Evolutionary conservation across 2,113 vertebrate species (phyloP).

Genomic region (Chamaea fasciata): DNA sequence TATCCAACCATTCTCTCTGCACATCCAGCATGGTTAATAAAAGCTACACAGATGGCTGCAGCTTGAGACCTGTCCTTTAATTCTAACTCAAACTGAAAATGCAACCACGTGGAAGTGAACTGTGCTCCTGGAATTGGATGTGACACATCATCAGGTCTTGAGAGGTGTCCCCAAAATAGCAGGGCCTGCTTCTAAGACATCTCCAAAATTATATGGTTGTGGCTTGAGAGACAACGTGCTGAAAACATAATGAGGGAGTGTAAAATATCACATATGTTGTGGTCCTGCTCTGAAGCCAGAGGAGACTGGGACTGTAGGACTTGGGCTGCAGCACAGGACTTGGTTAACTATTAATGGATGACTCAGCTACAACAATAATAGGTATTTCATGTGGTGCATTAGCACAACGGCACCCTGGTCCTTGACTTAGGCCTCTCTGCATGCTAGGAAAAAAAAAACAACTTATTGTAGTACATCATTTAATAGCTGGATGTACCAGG

Average conservation of each 20-base stretch:
- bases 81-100: background rate
- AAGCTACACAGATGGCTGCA: background rate
- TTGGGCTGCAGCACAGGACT: background rate
- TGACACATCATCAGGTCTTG: background rate
- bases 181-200: background rate
- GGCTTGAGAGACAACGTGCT: background rate
- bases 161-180: background rate
- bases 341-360: constrained; percentile 60
- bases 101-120: background rate
- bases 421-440: background rate
- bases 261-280: background rate
- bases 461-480: background rate
- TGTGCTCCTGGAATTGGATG: background rate
- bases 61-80: background rate
- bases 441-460: background rate
- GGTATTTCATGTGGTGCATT: background rate
- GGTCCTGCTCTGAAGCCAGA: background rate
- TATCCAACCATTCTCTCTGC: background rate
- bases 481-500: background rate
- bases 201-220: constrained; percentile 13
- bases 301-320: background rate
- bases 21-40: background rate
- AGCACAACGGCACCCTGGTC: background rate
- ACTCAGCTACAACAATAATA: constrained; percentile 27
- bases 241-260: constrained; percentile 13